phyloP scores from a whole-genome alignment of 1,140 invertebrate genomes.

The Drosophila azteca region DNA sequence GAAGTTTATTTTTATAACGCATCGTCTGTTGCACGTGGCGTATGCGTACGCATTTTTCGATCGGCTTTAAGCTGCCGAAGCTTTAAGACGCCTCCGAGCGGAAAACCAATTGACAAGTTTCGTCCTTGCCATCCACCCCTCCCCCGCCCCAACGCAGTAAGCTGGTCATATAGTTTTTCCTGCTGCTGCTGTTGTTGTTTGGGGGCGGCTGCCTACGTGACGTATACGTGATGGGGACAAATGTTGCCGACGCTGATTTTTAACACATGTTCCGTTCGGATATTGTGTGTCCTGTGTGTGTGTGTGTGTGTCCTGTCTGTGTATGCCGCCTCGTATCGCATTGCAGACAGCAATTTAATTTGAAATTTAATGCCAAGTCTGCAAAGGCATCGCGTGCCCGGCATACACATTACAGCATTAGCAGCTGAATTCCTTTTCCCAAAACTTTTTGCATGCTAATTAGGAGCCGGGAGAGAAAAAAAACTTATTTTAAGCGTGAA shows the following conservation, averaged over 20 bases:
- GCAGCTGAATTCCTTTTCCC: no score
- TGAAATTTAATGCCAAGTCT: slow-evolving; percentile 79
- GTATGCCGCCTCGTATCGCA: slow-evolving; percentile 53
- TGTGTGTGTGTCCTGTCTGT: slow-evolving; percentile 11
- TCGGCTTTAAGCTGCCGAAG: slow-evolving; percentile 37
- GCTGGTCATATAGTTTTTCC: slow-evolving; percentile 35
- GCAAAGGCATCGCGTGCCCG: slow-evolving; percentile 67
- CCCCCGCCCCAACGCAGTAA: no score
- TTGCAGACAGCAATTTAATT: slow-evolving; percentile 80
- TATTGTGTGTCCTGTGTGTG: slow-evolving; percentile 10
- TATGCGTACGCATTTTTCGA: slow-evolving; percentile 36
- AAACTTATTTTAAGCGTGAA: slow-evolving; percentile 51
- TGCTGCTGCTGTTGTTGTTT: slow-evolving; percentile 5
- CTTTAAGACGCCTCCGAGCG: slow-evolving; percentile 24
- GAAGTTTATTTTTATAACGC: slow-evolving; percentile 39
- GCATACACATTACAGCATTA: slow-evolving; percentile 50
- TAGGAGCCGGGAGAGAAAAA: slow-evolving; percentile 30
- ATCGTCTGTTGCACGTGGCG: slow-evolving; percentile 37
- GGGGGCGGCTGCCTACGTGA: slow-evolving; percentile 35
- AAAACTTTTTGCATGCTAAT: slow-evolving; percentile 58
- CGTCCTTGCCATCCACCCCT: no score
- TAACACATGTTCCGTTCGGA: slow-evolving; percentile 50
- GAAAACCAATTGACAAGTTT: slow-evolving; percentile 66
- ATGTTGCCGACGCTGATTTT: slow-evolving; percentile 71
- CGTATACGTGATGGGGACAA: slow-evolving; percentile 76